These are phyloP conservation scores for Pseudomyrmex gracilis DNA, from an alignment of 1,140 invertebrate species.

Conservation along the genomic window DNA sequence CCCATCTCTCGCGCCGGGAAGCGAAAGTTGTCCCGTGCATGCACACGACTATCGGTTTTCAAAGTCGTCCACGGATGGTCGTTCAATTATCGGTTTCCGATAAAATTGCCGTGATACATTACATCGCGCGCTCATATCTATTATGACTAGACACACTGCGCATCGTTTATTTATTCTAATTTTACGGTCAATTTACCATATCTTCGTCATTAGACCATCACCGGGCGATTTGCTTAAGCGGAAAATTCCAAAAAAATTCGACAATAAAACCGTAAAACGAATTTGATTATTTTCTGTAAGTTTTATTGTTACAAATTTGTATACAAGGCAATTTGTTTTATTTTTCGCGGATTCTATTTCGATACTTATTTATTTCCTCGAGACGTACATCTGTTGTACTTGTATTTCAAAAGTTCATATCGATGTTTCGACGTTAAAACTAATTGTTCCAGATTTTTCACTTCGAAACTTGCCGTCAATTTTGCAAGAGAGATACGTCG, in stretches of 20 bases:
- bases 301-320: too few species aligned
- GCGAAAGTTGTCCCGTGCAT: conserved; percentile 55
- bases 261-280: background rate
- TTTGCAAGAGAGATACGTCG: background rate
- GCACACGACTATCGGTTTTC: conserved; percentile 41
- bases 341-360: background rate
- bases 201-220: conserved; percentile 46
- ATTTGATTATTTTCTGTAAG: too few species aligned
- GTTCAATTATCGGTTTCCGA: conserved; percentile 61
- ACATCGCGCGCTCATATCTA: conserved; percentile 51
- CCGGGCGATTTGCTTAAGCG: background rate
- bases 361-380: background rate
- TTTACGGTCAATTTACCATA: conserved; percentile 53
- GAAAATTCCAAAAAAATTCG: conserved; percentile 20
- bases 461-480: background rate
- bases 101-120: conserved; percentile 58
- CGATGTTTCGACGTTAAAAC: background rate
- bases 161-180: conserved; percentile 60
- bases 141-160: conserved; percentile 51
- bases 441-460: background rate
- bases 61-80: conserved; percentile 52
- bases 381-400: background rate
- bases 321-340: background rate
- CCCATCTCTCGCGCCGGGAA: conserved; percentile 13
- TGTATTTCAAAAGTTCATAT: background rate